A percentile compares a stretch with the other conserved stretches of the same genome.
These are phyloP conservation scores for Oceanodroma leucorhoa DNA, from an alignment of 2,797 vertebrate genomes.

Conservation along the genomic window DNA sequence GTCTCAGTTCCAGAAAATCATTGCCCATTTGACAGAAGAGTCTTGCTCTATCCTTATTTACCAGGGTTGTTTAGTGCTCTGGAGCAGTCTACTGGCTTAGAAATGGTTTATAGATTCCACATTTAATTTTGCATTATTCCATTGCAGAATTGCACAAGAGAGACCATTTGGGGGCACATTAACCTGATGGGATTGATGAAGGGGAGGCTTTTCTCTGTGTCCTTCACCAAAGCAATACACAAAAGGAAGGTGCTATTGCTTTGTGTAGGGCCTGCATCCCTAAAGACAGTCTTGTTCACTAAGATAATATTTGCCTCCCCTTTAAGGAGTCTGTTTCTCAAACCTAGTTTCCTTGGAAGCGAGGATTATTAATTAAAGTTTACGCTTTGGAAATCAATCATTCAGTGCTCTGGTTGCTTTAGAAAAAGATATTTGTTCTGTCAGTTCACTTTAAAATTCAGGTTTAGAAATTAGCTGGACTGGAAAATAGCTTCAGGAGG, in stretches of 20 bases:
- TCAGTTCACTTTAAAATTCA: constrained; percentile 17
- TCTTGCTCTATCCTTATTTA: not conserved
- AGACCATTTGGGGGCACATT: not conserved
- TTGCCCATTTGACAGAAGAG: not conserved
- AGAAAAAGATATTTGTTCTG: constrained; percentile 24
- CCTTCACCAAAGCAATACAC: not conserved
- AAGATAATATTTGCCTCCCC: not conserved
- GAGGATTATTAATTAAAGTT: constrained; percentile 11
- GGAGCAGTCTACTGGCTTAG: not conserved
- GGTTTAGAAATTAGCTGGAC: constrained; percentile 25
- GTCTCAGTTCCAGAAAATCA: not conserved
- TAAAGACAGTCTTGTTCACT: not conserved
- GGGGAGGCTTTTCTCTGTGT: not conserved
- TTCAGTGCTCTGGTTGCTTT: not conserved
- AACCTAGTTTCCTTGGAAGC: constrained; percentile 6
- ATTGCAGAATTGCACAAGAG: not conserved
- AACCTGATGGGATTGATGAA: not conserved
- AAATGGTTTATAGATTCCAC: not conserved
- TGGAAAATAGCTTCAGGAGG: constrained; percentile 53
- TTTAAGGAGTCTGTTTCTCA: not conserved
- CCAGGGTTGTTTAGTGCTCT: not conserved
- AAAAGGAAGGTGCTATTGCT: not conserved
- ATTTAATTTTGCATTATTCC: not conserved
- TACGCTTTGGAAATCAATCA: constrained; percentile 27
- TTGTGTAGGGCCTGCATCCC: not conserved